Evolutionary conservation across 2,797 vertebrate genomes (phyloP).

Genomic region (Aulostomus chinensis): DNA sequence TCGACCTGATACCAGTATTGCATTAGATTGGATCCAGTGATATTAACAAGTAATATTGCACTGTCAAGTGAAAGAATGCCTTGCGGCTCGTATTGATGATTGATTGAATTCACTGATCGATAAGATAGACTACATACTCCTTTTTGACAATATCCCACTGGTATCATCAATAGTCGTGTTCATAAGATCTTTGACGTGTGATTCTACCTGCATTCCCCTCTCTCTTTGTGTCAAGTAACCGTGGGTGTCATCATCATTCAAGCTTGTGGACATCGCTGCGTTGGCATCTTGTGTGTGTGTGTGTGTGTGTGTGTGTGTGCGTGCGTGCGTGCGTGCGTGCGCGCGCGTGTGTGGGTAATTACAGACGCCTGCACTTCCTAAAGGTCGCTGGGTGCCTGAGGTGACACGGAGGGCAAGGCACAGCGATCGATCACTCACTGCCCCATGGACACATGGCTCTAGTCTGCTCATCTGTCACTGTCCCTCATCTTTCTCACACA

Average conservation of each 20-base stretch:
- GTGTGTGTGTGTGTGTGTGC: slow-evolving; percentile 18
- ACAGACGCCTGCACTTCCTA: slow-evolving; percentile 65
- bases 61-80: neutral
- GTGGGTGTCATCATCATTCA: slow-evolving; percentile 49
- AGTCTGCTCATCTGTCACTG: slow-evolving; percentile 69
- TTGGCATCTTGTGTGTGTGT: slow-evolving; percentile 38
- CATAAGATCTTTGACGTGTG: slow-evolving; percentile 28
- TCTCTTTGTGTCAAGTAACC: slow-evolving; percentile 47
- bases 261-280: slow-evolving; percentile 45
- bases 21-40: no score
- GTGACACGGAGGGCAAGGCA: slow-evolving; percentile 69
- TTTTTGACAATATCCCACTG: slow-evolving; percentile 3
- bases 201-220: neutral
- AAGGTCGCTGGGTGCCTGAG: slow-evolving; percentile 71
- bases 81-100: slow-evolving; percentile 24
- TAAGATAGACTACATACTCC: slow-evolving; percentile 22
- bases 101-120: slow-evolving; percentile 39
- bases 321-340: no score
- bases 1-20: no score
- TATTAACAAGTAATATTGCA: no score
- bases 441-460: slow-evolving; percentile 47
- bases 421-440: slow-evolving; percentile 71
- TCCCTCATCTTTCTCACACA: slow-evolving; percentile 35
- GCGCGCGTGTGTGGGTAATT: slow-evolving; percentile 61
- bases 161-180: slow-evolving; percentile 33